Percentiles rank a stretch among this genome's conserved stretches.
Conservation (phyloP, 2,113 vertebrate species). For the Pithys albifrons region DNA sequence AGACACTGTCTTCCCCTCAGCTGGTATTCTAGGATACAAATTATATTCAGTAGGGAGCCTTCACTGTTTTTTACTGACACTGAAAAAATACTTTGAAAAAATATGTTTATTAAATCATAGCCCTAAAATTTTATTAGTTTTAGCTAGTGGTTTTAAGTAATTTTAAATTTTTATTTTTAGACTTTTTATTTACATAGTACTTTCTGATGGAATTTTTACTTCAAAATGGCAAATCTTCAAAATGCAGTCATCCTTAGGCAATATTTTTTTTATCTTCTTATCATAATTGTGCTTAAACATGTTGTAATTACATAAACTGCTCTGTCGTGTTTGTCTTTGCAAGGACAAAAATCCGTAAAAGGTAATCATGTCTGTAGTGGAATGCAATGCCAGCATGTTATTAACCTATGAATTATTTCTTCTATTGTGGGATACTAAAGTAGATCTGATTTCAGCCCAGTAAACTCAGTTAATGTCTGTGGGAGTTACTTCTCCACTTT, state of each 20-base stretch:
- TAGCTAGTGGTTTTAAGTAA: not conserved
- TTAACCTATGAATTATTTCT: not conserved
- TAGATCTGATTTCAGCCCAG: not conserved
- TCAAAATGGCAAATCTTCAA: not conserved
- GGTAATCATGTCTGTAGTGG: not conserved
- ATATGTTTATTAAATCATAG: not conserved
- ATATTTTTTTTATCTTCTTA: not conserved
- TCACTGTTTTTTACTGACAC: slow-evolving; percentile 18
- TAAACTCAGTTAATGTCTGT: not conserved
- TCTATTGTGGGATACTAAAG: not conserved
- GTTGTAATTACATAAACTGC: not conserved
- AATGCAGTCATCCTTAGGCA: not conserved
- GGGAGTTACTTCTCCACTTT: not conserved
- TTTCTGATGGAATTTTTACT: not conserved
- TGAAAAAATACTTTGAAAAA: slow-evolving; percentile 16
- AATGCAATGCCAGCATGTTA: not conserved
- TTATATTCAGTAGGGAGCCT: slow-evolving; percentile 15
- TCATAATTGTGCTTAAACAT: not conserved
- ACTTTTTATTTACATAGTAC: not conserved
- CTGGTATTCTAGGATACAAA: not conserved
- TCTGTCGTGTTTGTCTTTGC: not conserved
- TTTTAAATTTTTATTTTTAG: not conserved
- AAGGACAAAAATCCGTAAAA: not conserved
- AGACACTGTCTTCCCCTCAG: not conserved
- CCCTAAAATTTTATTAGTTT: slow-evolving; percentile 16